Base-by-base conservation (phyloP, 2,888 invertebrate species). In the Palloptera scutellata region DNA sequence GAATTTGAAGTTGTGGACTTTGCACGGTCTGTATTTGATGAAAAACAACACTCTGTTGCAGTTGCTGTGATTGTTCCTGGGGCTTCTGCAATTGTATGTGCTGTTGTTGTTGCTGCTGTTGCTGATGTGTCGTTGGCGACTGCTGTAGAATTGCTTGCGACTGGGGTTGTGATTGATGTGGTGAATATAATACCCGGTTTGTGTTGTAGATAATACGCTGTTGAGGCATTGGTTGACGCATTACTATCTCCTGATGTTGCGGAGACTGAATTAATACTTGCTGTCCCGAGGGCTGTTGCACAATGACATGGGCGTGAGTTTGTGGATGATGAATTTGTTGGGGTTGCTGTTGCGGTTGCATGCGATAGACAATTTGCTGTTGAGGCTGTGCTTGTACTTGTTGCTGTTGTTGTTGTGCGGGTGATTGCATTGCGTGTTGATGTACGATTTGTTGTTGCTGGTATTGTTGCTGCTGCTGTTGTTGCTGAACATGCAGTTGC, bases 201-300 rank as follows among this genome's bases (percentile, higher is more conserved):
- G 76, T 70, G 60, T 76, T 81, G 64, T 81, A 82, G 45, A 82
- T 78, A 15, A 82, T 81, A n/a, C 82, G 77, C n/a, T 77, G 80
- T 57, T 79, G 83, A 1, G 75, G 80, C 63, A 82, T 77, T 13
- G 78, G 76, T 70, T 82, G 84, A 0, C 84, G 79, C 82, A 84
- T 81, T 2, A 84, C 81, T 19, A 84, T 77, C 57, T 84, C 84
- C 62, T 79, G 81, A 42, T 84, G 82, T 57, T 80, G 83, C 0
- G 81, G 82, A 0, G 79, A 73, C 54, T 83, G 84, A 62, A 83
- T 83, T 11, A 83, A 67, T 5, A 83, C 82, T 10, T 81, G 83
- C n/a, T 82, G 83, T 8, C 78, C 78, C 1, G 77, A 75, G 4
- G 80, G 82, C 62, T 77, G 78, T 55, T 78, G 78, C 53, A 81